Percentiles rank a stretch among this genome's conserved stretches.
Evolutionary conservation across 2,888 invertebrate genomes (phyloP).

Genomic region (Leucozona laternaria): DNA sequence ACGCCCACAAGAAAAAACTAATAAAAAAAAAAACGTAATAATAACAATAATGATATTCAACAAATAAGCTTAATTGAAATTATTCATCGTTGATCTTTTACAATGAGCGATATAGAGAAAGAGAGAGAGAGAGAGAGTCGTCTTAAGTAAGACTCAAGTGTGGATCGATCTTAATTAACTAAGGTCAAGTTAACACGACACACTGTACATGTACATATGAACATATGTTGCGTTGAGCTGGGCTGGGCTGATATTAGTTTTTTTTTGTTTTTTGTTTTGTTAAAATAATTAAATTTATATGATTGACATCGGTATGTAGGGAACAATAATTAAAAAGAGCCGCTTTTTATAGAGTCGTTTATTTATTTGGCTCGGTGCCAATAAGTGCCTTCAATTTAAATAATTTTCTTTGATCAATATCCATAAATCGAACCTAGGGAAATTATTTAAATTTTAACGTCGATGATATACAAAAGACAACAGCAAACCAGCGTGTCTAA

Average conservation of each 20-base stretch:
- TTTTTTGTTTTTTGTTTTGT: conserved; percentile 1
- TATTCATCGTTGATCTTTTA: conserved; percentile 61
- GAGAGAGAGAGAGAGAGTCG: not conserved
- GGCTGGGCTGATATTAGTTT: not conserved
- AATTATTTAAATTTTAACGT: not conserved
- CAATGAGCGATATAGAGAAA: not conserved
- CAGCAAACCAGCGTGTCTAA: not conserved
- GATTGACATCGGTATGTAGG: not conserved
- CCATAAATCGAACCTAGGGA: not conserved
- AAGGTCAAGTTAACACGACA: conserved; percentile 67
- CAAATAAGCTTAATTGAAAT: conserved; percentile 68
- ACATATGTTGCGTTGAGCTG: not conserved
- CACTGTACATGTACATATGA: not conserved
- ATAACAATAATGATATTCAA: conserved; percentile 41
- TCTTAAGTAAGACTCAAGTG: conserved; percentile 53
- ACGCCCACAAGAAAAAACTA: conserved; percentile 25
- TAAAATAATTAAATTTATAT: conserved; percentile 42
- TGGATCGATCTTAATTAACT: conserved; percentile 69
- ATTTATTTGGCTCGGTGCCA: not conserved
- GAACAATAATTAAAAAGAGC: conserved; percentile 2
- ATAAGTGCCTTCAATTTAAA: not conserved
- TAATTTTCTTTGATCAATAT: not conserved
- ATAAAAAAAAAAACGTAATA: not conserved
- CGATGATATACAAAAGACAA: not conserved
- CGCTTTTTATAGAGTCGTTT: not conserved